Evolutionary conservation across 2,113 vertebrate species (phyloP).

Genomic region (Columba janthina): DNA sequence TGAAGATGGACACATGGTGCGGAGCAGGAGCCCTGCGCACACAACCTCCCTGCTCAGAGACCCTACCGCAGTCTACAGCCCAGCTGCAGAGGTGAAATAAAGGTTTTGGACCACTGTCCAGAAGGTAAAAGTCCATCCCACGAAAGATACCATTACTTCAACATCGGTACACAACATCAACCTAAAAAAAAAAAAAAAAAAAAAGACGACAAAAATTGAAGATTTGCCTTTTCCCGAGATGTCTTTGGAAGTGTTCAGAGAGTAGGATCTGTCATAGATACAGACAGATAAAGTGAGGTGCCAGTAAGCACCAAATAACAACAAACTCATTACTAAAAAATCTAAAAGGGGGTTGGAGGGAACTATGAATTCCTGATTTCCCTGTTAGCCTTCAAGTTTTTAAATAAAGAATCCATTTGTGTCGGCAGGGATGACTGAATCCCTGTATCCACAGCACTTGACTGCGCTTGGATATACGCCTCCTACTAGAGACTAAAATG

Average conservation of each 20-base stretch:
- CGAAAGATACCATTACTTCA: not conserved
- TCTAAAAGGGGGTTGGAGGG: accelerated
- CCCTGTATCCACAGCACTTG: conserved; percentile 10
- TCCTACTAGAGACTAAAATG: conserved; percentile 49
- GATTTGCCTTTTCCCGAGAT: not conserved
- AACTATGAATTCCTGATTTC: not conserved
- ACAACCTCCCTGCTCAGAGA: accelerated
- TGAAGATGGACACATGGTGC: accelerated
- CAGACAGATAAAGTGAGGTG: not conserved
- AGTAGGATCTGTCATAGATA: not conserved
- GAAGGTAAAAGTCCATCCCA: not conserved
- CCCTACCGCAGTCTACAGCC: not conserved
- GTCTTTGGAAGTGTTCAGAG: not conserved
- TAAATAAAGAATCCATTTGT: not conserved
- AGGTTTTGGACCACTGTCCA: accelerated
- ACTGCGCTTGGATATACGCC: conserved; percentile 33
- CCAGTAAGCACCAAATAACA: not conserved
- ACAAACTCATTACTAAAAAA: not conserved
- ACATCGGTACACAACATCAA: not conserved
- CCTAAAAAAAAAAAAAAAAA: not conserved
- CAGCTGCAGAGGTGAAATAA: not conserved
- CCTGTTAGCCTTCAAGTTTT: not conserved
- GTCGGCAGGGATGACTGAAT: not conserved
- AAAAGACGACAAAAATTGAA: not conserved
- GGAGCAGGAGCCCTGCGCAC: not conserved